Conservation (phyloP, 2,888 invertebrate genomes). For the Leucophenga maculata region DNA sequence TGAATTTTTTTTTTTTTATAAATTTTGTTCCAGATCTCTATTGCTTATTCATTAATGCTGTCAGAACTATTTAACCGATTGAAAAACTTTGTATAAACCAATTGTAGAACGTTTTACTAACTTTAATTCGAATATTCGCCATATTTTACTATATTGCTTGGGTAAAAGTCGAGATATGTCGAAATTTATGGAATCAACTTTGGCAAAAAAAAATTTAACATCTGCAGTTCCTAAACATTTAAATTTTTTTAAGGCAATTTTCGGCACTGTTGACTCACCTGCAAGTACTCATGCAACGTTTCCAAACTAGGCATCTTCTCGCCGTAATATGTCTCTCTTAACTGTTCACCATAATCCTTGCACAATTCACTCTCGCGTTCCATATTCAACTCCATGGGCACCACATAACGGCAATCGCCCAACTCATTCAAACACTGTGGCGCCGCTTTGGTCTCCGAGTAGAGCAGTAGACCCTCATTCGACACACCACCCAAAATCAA, state of each 20-base stretch:
- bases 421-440: slow-evolving; percentile 68
- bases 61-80: too few species aligned
- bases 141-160: too few species aligned
- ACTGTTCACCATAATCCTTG: slow-evolving; percentile 64
- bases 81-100: too few species aligned
- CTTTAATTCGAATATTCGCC: too few species aligned
- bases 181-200: too few species aligned
- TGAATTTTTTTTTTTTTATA: too few species aligned
- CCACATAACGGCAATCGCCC: slow-evolving; percentile 66
- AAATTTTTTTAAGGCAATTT: not conserved
- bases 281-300: slow-evolving; percentile 69
- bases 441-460: slow-evolving; percentile 64
- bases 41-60: too few species aligned
- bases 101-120: too few species aligned
- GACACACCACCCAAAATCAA: slow-evolving; percentile 70
- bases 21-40: too few species aligned
- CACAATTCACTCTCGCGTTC: slow-evolving; percentile 65
- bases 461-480: slow-evolving; percentile 69
- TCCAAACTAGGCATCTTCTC: slow-evolving; percentile 68
- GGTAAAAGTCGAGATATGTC: too few species aligned
- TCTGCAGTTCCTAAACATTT: not conserved
- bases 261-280: slow-evolving; percentile 54
- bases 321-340: slow-evolving; percentile 66
- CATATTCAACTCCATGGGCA: slow-evolving; percentile 68
- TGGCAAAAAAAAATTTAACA: too few species aligned